phyloP scores from a whole-genome alignment of 2,113 vertebrate genomes.

The Halcyon senegalensis region DNA sequence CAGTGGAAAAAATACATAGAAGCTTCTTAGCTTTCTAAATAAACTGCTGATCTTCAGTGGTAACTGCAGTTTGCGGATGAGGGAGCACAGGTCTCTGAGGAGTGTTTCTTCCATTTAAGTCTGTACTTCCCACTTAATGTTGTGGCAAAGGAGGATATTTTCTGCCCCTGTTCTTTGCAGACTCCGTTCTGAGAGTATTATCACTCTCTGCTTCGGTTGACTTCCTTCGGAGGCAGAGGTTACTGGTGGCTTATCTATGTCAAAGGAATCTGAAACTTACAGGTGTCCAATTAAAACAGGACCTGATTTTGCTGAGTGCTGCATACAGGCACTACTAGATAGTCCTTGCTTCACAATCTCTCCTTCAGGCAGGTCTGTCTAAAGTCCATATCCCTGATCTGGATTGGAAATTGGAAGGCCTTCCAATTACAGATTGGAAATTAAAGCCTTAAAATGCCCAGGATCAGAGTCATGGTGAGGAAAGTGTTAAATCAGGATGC shows the following conservation, averaged over 20 bases:
- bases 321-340: not conserved
- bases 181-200: not conserved
- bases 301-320: not conserved
- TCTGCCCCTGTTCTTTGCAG: constrained; percentile 1
- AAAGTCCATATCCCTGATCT: not conserved
- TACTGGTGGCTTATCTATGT: not conserved
- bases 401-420: not conserved
- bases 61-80: not conserved
- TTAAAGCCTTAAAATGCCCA: not conserved
- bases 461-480: not conserved
- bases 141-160: not conserved
- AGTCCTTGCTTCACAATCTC: not conserved
- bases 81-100: not conserved
- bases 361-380: not conserved
- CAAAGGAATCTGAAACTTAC: not conserved
- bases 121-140: not conserved
- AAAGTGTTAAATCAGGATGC: not conserved
- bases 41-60: not conserved
- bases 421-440: not conserved
- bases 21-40: not conserved
- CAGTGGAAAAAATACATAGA: not conserved
- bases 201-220: not conserved
- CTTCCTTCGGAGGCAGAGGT: not conserved
- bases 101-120: not conserved
- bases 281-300: not conserved